Base-by-base conservation (phyloP, 2,888 invertebrate genomes). In the Pimpla rufipes region DNA sequence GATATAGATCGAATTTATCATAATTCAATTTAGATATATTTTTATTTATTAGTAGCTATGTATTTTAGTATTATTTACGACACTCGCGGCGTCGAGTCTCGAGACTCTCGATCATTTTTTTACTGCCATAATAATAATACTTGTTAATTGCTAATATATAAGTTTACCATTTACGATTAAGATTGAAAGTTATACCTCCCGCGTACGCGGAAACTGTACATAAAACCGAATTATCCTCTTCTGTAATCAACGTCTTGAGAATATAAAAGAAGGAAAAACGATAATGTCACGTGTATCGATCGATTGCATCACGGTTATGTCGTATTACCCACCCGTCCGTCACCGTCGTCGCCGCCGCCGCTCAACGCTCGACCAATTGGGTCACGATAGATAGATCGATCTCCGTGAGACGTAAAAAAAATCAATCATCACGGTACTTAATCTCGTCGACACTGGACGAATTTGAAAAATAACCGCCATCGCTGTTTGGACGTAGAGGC, bases 121-220 rank as follows among this genome's bases (percentile, higher is more conserved):
- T 76, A 83, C 77, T 77, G 83, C 83, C 83, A 82, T 82, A 78
- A 83, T 80, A 74, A 66, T 83, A 79, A 57, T 68, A 76, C 55
- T n/a, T 42, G 50, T 50, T 50, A 42, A 76, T 37, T 45, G 52
- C 29, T 45, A 21, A 7, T 67, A 7, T 67, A 23, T 50, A 40
- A 64, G 71, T 40, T 50, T 68, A 64, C 13, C 37, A 68, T 47
- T 40, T 16, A 45, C 70, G 40, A 64, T 55, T 57, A 50, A 67
- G 66, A 50, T 68, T 18, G 50, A 64, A 35, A 35, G 42, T 62
- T n/a, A n/a, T n/a, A 37, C 40, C 23, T 55, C 21, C 67, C 45
- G n/a, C 18, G 23, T 40, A 29, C 64, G 71, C 21, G 45, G 40
- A 23, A 75, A 52, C 73, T 83, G 83, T 83, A 83, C 79, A 83